phyloP scores from a whole-genome alignment of 2,113 vertebrate species.

The Spea multiplicata region DNA sequence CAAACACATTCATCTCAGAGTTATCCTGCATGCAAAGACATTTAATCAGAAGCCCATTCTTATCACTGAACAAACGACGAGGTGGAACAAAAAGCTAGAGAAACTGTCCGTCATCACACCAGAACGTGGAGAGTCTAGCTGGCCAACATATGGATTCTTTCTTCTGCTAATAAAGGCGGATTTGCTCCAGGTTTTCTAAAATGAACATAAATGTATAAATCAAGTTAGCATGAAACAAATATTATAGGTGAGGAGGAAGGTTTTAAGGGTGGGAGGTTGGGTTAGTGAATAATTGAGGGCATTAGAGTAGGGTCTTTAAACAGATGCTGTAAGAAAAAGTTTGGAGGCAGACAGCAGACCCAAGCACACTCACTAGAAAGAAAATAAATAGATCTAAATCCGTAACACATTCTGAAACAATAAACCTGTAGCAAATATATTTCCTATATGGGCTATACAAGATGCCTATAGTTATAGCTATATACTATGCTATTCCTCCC shows the following conservation, averaged over 20 bases:
- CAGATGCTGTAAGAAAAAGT: no score
- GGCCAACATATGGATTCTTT: slow-evolving; percentile 51
- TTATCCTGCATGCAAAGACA: slow-evolving; percentile 55
- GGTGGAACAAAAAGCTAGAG: slow-evolving; percentile 54
- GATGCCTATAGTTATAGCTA: no score
- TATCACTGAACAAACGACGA: slow-evolving; percentile 54
- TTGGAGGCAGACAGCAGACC: no score
- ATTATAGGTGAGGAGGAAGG: no score
- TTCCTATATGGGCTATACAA: no score
- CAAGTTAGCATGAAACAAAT: no score
- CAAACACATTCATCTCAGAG: slow-evolving; percentile 43
- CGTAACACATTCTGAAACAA: neutral
- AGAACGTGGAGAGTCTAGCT: slow-evolving; percentile 51
- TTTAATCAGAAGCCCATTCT: slow-evolving; percentile 54
- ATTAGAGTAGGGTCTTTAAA: no score
- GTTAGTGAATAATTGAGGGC: no score
- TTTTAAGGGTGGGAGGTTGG: no score
- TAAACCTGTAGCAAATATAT: slow-evolving; percentile 31
- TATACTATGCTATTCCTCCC: no score
- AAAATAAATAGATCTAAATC: neutral
- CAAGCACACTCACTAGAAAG: no score
- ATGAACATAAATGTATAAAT: slow-evolving; percentile 49
- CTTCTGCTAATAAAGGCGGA: slow-evolving; percentile 56
- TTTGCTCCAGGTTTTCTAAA: slow-evolving; percentile 59
- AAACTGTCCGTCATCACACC: slow-evolving; percentile 55